Evolutionary conservation across 1,140 invertebrate genomes (phyloP).

Genomic region (Cyclina sinensis): DNA sequence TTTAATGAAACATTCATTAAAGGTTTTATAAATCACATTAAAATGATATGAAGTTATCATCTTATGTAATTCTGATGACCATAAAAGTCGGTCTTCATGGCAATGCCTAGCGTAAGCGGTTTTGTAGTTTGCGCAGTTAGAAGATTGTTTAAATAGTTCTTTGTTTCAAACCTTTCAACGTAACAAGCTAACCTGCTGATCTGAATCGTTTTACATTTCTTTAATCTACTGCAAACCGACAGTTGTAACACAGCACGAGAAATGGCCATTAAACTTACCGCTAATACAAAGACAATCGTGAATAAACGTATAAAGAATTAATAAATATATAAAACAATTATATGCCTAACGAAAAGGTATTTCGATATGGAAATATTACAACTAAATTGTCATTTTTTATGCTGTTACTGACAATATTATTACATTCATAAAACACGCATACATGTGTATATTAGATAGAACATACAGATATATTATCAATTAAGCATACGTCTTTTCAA

Average conservation of each 20-base stretch:
- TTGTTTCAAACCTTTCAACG: not conserved
- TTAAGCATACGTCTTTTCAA: not conserved
- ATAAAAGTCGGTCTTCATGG: not conserved
- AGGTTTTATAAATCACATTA: not conserved
- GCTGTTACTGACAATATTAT: not conserved
- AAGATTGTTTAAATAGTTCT: not conserved
- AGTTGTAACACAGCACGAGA: not conserved
- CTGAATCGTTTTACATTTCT: not conserved
- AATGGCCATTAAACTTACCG: not conserved
- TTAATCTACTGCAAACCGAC: not conserved
- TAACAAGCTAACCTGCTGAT: not conserved
- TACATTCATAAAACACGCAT: not conserved
- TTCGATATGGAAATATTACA: not conserved
- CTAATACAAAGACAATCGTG: too few species aligned
- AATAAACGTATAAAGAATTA: too few species aligned
- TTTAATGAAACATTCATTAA: not conserved
- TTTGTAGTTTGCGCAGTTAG: not conserved
- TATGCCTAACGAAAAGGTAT: not conserved
- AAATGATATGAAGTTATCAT: not conserved
- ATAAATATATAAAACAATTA: not conserved
- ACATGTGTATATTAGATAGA: not conserved
- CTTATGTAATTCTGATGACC: constrained; percentile 7
- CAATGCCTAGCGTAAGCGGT: not conserved
- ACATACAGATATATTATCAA: not conserved
- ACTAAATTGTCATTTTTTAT: not conserved